Base-by-base conservation (phyloP, 2,797 vertebrate species). In the Alosa sapidissima region DNA sequence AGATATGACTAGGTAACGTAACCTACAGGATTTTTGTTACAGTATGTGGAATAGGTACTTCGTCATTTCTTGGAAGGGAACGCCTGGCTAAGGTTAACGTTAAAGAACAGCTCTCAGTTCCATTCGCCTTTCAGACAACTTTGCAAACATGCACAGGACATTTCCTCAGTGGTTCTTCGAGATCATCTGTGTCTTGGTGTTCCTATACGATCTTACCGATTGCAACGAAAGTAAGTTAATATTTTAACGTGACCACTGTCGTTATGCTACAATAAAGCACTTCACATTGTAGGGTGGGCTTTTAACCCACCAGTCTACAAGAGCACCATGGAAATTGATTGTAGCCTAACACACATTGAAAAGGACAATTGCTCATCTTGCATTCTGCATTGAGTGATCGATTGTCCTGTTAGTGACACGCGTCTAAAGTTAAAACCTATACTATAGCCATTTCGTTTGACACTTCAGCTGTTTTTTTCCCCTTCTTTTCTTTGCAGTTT, bases 151-250 rank as follows among this genome's bases (percentile, higher is more conserved):
- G 72, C 21, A 47, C 72, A 78, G 89, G 51, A 78, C 68, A 14
- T 33, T 47, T 24, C 7, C 19, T 75, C 83, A 49, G 36, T 68
- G 83, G 49, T 28, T 62, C 81, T 48, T 84, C 81, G 52, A 51
- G n/a, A 81, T 82, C 5, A 24, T 72, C 0, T 86, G 48, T 48
- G 45, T 86, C 5, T 28, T 88, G 3, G 21, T 87, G n/a, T 14
- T 90, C n/a, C 62, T 91, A 0, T 81, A 8, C 14, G 81, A 28
- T 55, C 24, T 86, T n/a, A n/a, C 36, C 65, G 83, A 88, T 84
- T 86, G 86, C 83, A 81, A 54, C 41, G 62, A n/a, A 88, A 89
- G 90, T 91, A 83, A 89, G 90, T 82, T 49, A 48, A 75, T 81
- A 84, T 78, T 78, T 78, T 21, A 78, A 78, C 19, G 28, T 47